These are phyloP conservation scores for Platichthys stellatus DNA, from an alignment of 2,113 vertebrate species.

Conservation along the genomic window DNA sequence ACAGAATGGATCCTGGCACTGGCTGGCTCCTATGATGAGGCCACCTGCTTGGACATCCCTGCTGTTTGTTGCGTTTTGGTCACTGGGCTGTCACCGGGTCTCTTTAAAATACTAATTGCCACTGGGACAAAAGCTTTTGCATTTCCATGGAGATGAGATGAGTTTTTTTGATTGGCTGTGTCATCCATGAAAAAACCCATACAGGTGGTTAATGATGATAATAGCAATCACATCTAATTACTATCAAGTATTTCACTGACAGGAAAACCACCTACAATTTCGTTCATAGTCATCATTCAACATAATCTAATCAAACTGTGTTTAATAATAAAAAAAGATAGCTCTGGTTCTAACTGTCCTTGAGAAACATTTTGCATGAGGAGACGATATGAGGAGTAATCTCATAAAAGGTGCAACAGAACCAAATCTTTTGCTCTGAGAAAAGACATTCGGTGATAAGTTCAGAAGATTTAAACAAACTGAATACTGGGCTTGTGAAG, in stretches of 20 bases:
- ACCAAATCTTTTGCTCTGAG: too few species aligned
- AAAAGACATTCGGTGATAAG: too few species aligned
- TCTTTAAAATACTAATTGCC: constrained; percentile 57
- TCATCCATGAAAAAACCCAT: constrained; percentile 45
- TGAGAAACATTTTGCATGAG: too few species aligned
- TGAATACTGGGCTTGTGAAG: too few species aligned
- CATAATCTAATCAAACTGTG: constrained; percentile 38
- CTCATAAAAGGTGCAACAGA: too few species aligned
- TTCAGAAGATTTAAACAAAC: too few species aligned
- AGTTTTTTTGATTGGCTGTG: constrained; percentile 54
- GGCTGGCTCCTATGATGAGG: constrained; percentile 19
- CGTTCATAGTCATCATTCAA: constrained; percentile 14
- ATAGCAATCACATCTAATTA: constrained; percentile 70
- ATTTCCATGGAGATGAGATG: constrained; percentile 70
- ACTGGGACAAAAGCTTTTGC: constrained; percentile 48
- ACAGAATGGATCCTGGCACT: constrained; percentile 31
- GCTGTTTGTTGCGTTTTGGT: constrained; percentile 40
- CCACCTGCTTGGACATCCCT: constrained; percentile 15
- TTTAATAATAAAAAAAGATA: constrained; percentile 3
- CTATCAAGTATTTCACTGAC: constrained; percentile 54
- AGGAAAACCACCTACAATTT: constrained; percentile 36
- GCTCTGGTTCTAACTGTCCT: neutral
- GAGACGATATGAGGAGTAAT: too few species aligned
- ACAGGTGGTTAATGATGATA: constrained; percentile 72
- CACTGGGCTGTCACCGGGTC: constrained; percentile 20